Conservation (phyloP, 2,888 invertebrate genomes). For the Drosophila tanythrix region DNA sequence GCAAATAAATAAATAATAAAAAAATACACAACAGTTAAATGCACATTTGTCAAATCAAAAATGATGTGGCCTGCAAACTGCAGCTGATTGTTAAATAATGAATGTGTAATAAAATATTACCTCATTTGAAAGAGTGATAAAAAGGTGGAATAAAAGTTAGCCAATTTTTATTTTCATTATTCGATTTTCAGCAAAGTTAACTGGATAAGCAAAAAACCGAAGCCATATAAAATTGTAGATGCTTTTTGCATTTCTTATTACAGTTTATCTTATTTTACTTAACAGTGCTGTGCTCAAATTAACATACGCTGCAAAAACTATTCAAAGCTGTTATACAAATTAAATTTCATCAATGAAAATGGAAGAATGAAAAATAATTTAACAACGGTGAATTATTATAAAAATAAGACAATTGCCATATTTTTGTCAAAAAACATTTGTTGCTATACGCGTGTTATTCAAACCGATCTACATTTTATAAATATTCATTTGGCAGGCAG, state of each 20-base stretch:
- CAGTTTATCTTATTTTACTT: not conserved
- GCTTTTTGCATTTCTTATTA: not conserved
- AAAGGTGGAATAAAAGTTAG: not conserved
- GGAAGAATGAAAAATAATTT: constrained; percentile 6
- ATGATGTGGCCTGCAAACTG: not conserved
- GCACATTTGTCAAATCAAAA: constrained; percentile 69
- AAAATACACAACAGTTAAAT: constrained; percentile 41
- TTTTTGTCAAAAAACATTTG: constrained; percentile 5
- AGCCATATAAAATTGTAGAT: not conserved
- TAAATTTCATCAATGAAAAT: constrained; percentile 14
- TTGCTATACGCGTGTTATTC: not conserved
- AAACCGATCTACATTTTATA: not conserved
- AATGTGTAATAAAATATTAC: not conserved
- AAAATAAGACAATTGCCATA: not conserved
- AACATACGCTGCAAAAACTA: not conserved
- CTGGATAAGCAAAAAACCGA: not conserved
- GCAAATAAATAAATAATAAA: constrained; percentile 49
- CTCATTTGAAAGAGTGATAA: not conserved
- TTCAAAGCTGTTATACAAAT: not conserved
- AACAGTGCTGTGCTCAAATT: not conserved
- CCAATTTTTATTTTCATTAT: not conserved
- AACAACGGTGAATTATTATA: not conserved
- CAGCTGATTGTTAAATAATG: constrained; percentile 33
- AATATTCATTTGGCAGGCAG: not conserved
- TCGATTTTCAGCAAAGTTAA: not conserved